Evolutionary conservation across 1,140 invertebrate species (phyloP).

Genomic region (Drosophila mauritiana): DNA sequence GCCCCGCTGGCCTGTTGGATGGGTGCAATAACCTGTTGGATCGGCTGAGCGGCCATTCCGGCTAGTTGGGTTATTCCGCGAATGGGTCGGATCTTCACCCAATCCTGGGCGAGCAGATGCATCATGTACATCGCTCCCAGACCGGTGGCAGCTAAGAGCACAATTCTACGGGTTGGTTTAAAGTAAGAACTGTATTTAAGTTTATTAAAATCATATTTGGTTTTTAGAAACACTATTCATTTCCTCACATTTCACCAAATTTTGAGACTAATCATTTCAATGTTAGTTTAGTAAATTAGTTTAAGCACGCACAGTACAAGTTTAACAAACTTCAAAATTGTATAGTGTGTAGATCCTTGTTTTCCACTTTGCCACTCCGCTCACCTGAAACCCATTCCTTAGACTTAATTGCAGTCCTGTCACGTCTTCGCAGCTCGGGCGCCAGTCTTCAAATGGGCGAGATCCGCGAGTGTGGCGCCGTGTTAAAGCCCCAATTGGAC

Average conservation of each 20-base stretch:
- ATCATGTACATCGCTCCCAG: constrained; percentile 85
- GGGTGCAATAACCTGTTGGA: constrained; percentile 30
- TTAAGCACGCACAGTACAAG: not conserved
- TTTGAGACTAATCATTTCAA: too few species aligned
- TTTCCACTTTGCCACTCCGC: not conserved
- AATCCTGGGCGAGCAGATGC: constrained; percentile 85
- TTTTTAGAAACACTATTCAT: too few species aligned
- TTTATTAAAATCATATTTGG: not conserved
- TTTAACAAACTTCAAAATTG: not conserved
- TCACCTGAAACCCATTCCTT: constrained; percentile 71
- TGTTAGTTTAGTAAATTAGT: not conserved
- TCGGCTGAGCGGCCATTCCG: constrained; percentile 29
- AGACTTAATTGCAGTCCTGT: constrained; percentile 6
- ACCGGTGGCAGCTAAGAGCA: constrained; percentile 83
- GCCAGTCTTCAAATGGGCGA: constrained; percentile 55
- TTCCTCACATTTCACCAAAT: too few species aligned
- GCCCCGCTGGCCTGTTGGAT: constrained; percentile 57
- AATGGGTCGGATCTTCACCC: constrained; percentile 83
- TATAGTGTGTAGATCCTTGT: constrained; percentile 1
- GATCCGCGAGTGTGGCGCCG: constrained; percentile 17
- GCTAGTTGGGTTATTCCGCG: constrained; percentile 59
- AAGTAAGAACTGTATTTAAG: not conserved
- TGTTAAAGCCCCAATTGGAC: constrained; percentile 42
- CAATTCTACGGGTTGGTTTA: constrained; percentile 35
- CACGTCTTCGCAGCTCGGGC: constrained; percentile 56